phyloP scores from a whole-genome alignment of 2,888 invertebrate genomes.

The Athalia circularis region DNA sequence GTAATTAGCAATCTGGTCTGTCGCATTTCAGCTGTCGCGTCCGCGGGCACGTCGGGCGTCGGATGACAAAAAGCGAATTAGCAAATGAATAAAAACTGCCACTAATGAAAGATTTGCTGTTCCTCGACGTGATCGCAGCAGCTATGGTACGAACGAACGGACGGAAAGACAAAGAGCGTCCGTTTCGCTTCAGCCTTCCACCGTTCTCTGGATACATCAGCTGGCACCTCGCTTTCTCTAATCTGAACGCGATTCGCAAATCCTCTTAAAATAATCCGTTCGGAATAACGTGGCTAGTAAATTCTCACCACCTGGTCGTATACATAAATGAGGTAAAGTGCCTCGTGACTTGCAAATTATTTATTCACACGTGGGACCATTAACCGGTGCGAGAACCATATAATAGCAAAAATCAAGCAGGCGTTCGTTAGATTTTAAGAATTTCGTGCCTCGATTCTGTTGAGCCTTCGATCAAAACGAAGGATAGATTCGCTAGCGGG shows the following conservation, averaged over 20 bases:
- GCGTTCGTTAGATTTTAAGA: too few relatives aligned
- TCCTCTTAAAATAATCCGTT: constrained; percentile 9
- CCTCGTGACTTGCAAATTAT: too few relatives aligned
- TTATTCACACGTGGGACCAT: too few relatives aligned
- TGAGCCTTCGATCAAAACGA: neutral
- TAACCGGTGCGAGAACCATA: neutral
- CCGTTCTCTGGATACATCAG: too few relatives aligned
- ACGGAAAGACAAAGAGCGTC: constrained; percentile 30
- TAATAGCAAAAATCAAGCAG: too few relatives aligned
- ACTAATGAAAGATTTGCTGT: constrained; percentile 20
- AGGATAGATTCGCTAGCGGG: constrained; percentile 19
- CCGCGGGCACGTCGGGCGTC: neutral
- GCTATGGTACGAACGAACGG: neutral
- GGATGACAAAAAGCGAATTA: constrained; percentile 34
- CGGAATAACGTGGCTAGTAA: neutral
- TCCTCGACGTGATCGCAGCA: neutral
- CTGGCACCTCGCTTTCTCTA: constrained; percentile 14
- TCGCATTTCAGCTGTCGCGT: constrained; percentile 23
- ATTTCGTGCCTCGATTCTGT: constrained; percentile 4
- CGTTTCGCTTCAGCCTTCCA: neutral
- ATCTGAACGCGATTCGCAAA: constrained; percentile 13
- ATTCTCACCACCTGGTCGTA: neutral
- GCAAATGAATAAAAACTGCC: constrained; percentile 10
- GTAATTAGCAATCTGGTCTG: constrained; percentile 34
- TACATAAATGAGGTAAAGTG: neutral